These are phyloP conservation scores for Neomorphus geoffroyi DNA, from an alignment of 2,797 vertebrate species.

Conservation along the genomic window DNA sequence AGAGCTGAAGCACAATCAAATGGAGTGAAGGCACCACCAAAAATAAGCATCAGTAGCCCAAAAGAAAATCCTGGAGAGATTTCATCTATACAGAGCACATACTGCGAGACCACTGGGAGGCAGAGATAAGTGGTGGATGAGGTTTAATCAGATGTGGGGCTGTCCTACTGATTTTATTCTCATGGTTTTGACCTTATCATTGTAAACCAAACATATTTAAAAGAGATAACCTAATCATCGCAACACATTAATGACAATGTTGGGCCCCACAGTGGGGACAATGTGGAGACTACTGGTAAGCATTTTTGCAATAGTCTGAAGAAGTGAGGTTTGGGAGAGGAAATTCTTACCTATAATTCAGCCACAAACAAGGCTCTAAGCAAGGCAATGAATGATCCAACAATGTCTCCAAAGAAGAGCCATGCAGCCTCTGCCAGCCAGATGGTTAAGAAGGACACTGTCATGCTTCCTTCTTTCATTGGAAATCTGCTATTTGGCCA, in stretches of 20 bases:
- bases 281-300: neutral
- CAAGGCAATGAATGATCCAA: neutral
- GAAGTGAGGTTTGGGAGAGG: neutral
- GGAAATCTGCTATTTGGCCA: neutral
- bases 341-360: neutral
- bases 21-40: neutral
- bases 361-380: neutral
- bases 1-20: neutral
- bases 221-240: neutral
- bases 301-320: neutral
- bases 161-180: neutral
- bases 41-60: neutral
- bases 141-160: neutral
- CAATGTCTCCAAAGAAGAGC: neutral
- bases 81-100: neutral
- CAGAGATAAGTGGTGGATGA: neutral
- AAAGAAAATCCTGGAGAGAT: neutral
- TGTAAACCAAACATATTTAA: neutral
- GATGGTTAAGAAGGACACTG: neutral
- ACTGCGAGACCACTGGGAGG: neutral
- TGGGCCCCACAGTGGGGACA: neutral
- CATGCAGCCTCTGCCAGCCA: neutral
- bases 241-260: neutral
- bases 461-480: neutral
- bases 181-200: neutral